Evolutionary conservation across 2,888 invertebrate species (phyloP).

Genomic region (Meganola albula): DNA sequence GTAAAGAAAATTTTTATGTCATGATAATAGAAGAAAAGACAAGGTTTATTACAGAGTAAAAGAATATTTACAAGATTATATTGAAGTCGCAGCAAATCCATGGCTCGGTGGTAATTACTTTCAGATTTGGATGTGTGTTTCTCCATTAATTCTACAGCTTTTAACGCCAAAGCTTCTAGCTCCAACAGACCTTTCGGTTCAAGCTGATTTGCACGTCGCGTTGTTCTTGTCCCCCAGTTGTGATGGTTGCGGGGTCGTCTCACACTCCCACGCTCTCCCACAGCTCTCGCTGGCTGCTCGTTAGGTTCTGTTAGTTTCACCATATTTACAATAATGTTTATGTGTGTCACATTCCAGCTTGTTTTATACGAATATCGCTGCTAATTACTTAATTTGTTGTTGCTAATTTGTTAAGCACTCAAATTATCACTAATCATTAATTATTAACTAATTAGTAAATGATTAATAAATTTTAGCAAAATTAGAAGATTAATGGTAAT

Average conservation of each 20-base stretch:
- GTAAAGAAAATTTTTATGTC: no score
- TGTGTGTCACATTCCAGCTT: constrained; percentile 1
- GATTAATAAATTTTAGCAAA: no score
- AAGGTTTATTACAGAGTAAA: no score
- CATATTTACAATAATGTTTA: no score
- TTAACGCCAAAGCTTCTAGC: constrained; percentile 35
- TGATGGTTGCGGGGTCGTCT: constrained; percentile 29
- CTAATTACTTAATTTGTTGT: no score
- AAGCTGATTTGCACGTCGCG: constrained; percentile 22
- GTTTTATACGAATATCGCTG: not conserved
- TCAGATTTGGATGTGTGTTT: constrained; percentile 31
- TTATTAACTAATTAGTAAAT: no score
- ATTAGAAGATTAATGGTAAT: no score
- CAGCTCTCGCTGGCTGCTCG: constrained; percentile 24
- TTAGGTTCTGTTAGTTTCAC: constrained; percentile 35
- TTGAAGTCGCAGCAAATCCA: constrained; percentile 45
- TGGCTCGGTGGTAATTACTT: constrained; percentile 31
- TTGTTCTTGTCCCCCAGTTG: constrained; percentile 34
- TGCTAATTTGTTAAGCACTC: no score
- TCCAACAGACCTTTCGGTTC: constrained; percentile 38
- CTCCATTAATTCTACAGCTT: constrained; percentile 39
- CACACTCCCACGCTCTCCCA: constrained; percentile 19
- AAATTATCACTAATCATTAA: no score
- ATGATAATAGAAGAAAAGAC: no score
- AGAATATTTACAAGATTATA: constrained; percentile 41